Conservation (phyloP, 1,140 invertebrate genomes). For the Calephelis nemesis region DNA sequence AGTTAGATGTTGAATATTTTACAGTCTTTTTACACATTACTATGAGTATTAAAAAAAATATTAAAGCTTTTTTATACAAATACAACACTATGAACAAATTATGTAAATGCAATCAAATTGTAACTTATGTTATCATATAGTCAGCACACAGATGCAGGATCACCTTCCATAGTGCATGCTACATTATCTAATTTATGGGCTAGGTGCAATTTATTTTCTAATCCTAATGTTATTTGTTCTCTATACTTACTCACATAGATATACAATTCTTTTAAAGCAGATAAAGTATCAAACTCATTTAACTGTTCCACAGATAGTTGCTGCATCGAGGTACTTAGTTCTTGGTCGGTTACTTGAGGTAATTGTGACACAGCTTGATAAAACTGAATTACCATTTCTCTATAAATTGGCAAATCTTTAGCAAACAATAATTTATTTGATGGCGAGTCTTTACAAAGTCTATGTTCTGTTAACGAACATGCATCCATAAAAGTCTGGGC, state of each 20-base stretch:
- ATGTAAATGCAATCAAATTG: constrained; percentile 76
- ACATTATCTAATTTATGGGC: constrained; percentile 94
- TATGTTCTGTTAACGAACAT: constrained; percentile 92
- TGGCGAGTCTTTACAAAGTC: constrained; percentile 95
- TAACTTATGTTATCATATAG: constrained; percentile 68
- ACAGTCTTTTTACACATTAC: constrained; percentile 30
- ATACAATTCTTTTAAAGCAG: constrained; percentile 95
- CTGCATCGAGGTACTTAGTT: constrained; percentile 95
- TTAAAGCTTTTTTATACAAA: constrained; percentile 78
- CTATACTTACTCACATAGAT: constrained; percentile 96
- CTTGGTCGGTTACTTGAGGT: constrained; percentile 94
- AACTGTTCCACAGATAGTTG: constrained; percentile 92
- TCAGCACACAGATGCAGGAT: constrained; percentile 80
- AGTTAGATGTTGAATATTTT: constrained; percentile 15
- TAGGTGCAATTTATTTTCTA: constrained; percentile 93
- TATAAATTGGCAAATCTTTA: constrained; percentile 94
- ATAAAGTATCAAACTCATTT: constrained; percentile 93
- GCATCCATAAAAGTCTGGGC: constrained; percentile 98
- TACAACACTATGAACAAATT: constrained; percentile 71
- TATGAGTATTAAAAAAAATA: constrained; percentile 75
- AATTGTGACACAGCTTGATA: constrained; percentile 91
- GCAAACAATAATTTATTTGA: constrained; percentile 97
- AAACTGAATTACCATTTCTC: constrained; percentile 92
- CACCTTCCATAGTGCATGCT: constrained; percentile 92
- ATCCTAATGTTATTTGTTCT: constrained; percentile 92